Conservation (phyloP, 2,797 vertebrate genomes). For the Chiloscyllium punctatum region DNA sequence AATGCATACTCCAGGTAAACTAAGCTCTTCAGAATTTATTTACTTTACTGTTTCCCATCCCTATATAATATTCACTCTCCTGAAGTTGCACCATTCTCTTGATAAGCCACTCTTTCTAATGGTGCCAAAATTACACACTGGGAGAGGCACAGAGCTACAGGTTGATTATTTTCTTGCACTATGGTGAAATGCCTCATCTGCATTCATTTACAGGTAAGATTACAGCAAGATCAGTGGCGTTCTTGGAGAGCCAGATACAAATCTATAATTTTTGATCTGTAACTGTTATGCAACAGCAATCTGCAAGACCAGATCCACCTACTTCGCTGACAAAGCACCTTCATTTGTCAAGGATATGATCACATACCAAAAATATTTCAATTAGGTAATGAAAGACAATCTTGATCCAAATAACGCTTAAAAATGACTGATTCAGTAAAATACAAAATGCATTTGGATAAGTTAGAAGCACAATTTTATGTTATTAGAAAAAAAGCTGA, state of each 20-base stretch:
- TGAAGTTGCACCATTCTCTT: neutral
- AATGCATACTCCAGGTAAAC: neutral
- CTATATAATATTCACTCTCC: neutral
- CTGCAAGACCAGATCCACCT: neutral
- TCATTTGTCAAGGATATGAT: neutral
- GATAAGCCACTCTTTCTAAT: no score
- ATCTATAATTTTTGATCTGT: neutral
- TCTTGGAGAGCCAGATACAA: neutral
- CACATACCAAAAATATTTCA: neutral
- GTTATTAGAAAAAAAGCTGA: constrained; percentile 11
- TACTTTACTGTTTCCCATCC: neutral
- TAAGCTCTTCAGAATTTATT: neutral
- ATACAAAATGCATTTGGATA: constrained; percentile 30
- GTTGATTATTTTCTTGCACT: neutral
- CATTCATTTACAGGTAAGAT: neutral
- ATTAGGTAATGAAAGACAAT: neutral
- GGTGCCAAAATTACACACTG: neutral
- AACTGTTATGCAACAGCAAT: neutral
- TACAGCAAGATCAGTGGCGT: neutral
- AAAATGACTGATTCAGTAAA: constrained; percentile 16
- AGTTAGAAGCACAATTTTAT: constrained; percentile 35
- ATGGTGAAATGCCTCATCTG: neutral
- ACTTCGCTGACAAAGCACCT: neutral
- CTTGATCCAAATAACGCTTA: neutral
- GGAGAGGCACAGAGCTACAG: neutral